Evolutionary conservation across 2,113 vertebrate genomes (phyloP), one percentile per base, ranked within the genome.

Genomic region (Crypturellus undulatus): DNA sequence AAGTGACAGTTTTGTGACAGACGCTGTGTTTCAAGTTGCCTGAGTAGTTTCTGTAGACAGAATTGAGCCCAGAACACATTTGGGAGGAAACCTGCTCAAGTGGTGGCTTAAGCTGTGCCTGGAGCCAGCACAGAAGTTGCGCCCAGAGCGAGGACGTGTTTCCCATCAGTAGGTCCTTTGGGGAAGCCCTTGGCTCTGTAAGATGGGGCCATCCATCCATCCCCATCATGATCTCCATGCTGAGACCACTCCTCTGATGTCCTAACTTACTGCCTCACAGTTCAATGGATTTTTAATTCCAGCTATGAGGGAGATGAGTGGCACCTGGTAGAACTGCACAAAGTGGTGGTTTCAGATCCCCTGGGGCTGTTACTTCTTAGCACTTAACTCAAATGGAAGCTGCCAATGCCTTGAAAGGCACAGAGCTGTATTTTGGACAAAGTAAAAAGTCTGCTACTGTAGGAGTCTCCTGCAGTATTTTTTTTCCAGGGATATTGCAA

Each of bases 181-280:
- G 58, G 30, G 60, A 78, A 94, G 85, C 84, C 67, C 6, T 18
- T 78, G 30, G 59, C 32, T 95, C 93, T 22, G 43, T 12, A 88
- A 45, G 47, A 64, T 21, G 43, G 69, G n/a, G 18, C 81, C 72
- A 59, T 71, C 65, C 93, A 90, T 78, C 69, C 1, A 7, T 91
- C 75, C 34, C 73, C 24, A n/a, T 84, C 24, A 1, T 32, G 21
- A 4, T 78, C 12, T 71, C 75, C 12, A 19, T 78, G 38, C 70
- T 84, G 36, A 62, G 89, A 38, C 51, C 94, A 65, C 75, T 79
- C 18, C 56, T 63, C 54, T 73, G 32, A 47, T 71, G 77, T 78
- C 75, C 32, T 77, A 40, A 52, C 36, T 71, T 82, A 28, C 79
- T 94, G 65, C 79, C 49, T 94, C 47, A 32, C 30, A 58, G 5